A percentile compares a stretch with the other conserved stretches of the same genome.
phyloP scores from a whole-genome alignment of 2,888 invertebrate species.

The Copidosoma aretas region DNA sequence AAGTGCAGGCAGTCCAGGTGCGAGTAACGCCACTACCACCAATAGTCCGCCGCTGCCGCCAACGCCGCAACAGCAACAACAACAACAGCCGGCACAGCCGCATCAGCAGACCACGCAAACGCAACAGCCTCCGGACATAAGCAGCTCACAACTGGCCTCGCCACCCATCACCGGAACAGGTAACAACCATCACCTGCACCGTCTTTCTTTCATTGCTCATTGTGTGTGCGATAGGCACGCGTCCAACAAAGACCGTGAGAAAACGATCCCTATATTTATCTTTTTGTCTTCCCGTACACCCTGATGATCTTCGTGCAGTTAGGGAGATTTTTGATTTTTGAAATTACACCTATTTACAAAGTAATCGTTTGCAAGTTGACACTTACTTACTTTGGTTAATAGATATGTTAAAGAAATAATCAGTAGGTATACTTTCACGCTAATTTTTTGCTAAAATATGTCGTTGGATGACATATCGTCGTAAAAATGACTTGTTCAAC shows the following conservation, averaged over 20 bases:
- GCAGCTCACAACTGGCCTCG: conserved; percentile 59
- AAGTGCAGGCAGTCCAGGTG: conserved; percentile 57
- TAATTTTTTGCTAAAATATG: too few species aligned
- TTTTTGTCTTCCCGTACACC: too few species aligned
- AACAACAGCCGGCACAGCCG: conserved; percentile 44
- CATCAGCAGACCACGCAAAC: conserved; percentile 44
- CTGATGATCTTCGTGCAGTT: too few species aligned
- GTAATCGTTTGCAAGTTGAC: too few species aligned
- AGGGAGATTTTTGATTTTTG: too few species aligned
- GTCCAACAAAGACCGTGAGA: not conserved
- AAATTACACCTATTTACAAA: too few species aligned
- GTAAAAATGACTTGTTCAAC: too few species aligned
- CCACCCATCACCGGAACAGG: conserved; percentile 62
- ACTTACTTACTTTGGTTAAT: too few species aligned
- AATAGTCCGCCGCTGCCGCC: conserved; percentile 55
- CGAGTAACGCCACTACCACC: conserved; percentile 51
- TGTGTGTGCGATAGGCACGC: not conserved
- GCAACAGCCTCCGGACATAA: conserved; percentile 60
- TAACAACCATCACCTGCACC: conserved; percentile 32
- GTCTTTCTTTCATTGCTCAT: not conserved
- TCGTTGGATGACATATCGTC: too few species aligned
- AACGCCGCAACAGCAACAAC: conserved; percentile 48
- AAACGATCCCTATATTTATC: not conserved
- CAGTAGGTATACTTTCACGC: too few species aligned
- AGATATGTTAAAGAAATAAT: too few species aligned